A percentile compares a stretch with the other conserved stretches of the same genome.
phyloP scores from a whole-genome alignment of 35 echinoderm and acorn worm genomes.

The Lytechinus pictus region DNA sequence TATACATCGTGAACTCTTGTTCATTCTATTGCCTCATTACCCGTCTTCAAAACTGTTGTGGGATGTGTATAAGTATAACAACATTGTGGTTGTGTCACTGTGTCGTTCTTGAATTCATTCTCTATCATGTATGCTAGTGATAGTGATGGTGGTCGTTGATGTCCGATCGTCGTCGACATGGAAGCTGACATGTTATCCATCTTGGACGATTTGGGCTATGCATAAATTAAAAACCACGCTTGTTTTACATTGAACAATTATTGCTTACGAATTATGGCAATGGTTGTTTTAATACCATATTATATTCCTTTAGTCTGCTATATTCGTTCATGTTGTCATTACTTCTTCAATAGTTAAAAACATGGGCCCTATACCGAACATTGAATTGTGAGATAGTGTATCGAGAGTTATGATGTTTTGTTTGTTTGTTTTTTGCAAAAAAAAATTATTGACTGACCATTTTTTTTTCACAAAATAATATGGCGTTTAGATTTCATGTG shows the following conservation, averaged over 20 bases:
- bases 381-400: neutral
- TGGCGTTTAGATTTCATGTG: neutral
- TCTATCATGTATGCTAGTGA: neutral
- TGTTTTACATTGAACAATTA: neutral
- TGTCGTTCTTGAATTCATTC: neutral
- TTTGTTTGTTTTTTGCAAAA: neutral
- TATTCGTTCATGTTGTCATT: neutral
- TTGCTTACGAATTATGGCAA: no score
- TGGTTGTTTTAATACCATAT: no score
- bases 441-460: neutral
- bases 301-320: no score
- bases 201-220: neutral
- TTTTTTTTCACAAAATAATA: neutral
- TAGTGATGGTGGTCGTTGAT: neutral
- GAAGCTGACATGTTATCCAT: neutral
- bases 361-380: neutral
- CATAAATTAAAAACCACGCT: neutral
- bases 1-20: neutral
- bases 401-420: neutral
- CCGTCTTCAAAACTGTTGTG: neutral
- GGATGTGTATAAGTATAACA: neutral
- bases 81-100: neutral
- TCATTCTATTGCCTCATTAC: neutral
- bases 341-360: neutral
- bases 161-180: slow-evolving; percentile 1